Conservation (phyloP, 2,888 invertebrate species). For the Ophion obscuratus region DNA sequence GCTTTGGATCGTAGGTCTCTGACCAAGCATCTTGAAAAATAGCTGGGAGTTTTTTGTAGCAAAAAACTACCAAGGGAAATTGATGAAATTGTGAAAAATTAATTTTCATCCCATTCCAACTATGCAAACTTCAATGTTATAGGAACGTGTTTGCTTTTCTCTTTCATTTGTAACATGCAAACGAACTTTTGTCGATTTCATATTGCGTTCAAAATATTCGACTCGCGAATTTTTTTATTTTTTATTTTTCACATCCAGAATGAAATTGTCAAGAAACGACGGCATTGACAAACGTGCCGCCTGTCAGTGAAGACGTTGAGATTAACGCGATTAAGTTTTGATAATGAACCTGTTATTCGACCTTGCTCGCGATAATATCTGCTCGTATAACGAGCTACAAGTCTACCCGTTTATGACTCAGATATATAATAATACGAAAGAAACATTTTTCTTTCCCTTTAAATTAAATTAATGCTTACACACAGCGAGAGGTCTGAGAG, state of each 20-base stretch:
- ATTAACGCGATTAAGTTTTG: constrained; percentile 35
- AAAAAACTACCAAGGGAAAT: not conserved
- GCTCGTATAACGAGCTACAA: constrained; percentile 29
- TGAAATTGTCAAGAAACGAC: not conserved
- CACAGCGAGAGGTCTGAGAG: constrained; percentile 21
- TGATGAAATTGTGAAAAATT: not conserved
- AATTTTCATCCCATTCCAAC: not conserved
- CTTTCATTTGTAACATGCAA: not conserved
- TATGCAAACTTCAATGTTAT: no score
- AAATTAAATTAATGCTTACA: constrained; percentile 36
- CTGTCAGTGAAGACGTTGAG: constrained; percentile 4
- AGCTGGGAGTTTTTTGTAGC: no score
- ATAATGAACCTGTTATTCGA: constrained; percentile 16
- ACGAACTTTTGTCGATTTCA: not conserved
- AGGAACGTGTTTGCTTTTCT: not conserved
- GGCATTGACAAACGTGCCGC: not conserved
- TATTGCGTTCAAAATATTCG: not conserved
- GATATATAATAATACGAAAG: constrained; percentile 25
- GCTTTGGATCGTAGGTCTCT: no score
- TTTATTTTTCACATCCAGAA: not conserved
- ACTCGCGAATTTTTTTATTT: not conserved
- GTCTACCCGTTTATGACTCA: constrained; percentile 15
- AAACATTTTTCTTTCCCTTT: constrained; percentile 20
- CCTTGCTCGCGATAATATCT: constrained; percentile 8
- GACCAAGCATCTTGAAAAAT: no score